Conservation (phyloP, 2,797 vertebrate species). For the Petrocephalus schoutedeni region DNA sequence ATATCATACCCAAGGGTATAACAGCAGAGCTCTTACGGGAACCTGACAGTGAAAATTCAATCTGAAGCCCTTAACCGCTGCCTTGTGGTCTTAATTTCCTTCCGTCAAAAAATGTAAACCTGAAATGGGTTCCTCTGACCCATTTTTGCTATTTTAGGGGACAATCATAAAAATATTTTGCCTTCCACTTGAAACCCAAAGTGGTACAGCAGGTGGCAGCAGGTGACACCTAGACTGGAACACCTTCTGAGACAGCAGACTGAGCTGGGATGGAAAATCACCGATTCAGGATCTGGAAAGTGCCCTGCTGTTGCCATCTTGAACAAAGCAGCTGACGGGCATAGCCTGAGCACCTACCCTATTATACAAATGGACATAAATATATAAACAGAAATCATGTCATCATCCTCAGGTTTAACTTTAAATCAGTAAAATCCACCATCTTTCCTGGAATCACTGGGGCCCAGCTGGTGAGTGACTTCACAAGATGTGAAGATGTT, state of each 20-base stretch:
- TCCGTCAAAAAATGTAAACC: neutral
- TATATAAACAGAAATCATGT: neutral
- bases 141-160: neutral
- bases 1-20: neutral
- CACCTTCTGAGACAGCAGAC: neutral
- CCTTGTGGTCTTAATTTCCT: neutral
- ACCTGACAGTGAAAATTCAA: neutral
- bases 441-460: neutral
- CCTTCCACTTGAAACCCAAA: neutral
- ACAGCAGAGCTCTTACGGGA: neutral
- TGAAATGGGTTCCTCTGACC: slow-evolving; percentile 1
- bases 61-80: neutral
- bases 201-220: neutral
- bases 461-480: neutral
- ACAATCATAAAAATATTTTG: neutral
- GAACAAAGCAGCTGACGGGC: neutral
- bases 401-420: neutral
- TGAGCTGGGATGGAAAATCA: neutral
- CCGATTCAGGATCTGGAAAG: neutral
- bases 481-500: neutral
- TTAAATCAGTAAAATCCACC: neutral
- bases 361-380: neutral
- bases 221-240: neutral
- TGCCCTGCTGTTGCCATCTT: neutral
- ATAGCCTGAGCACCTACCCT: neutral